Conservation (phyloP, 2,113 vertebrate species). For the Proterorhinus semilunaris region DNA sequence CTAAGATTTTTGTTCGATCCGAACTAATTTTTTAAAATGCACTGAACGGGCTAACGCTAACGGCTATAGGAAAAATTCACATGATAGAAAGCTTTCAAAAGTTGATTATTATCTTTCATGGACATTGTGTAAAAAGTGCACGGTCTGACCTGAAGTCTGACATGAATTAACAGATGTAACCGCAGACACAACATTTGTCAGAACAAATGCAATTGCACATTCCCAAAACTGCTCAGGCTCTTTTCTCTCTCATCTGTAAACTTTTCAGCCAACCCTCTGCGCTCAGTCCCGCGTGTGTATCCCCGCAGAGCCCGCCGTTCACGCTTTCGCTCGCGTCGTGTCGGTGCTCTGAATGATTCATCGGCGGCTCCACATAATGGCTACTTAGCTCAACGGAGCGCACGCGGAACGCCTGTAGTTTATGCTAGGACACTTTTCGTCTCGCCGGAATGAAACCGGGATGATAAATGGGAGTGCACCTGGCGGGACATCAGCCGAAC, state of each 20-base stretch:
- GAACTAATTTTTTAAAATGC: no score
- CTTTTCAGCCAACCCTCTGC: conserved; percentile 4
- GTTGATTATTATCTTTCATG: no score
- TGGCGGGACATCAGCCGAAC: conserved; percentile 23
- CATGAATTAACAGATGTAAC: no score
- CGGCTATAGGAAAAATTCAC: no score
- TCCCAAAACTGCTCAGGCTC: neutral
- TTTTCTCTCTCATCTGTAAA: no score
- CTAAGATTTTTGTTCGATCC: no score
- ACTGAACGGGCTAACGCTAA: no score
- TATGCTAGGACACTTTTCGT: conserved; percentile 50
- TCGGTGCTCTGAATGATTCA: conserved; percentile 39
- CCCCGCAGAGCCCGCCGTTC: conserved; percentile 4
- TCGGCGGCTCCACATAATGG: conserved; percentile 18
- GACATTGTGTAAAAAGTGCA: no score
- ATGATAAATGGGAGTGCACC: conserved; percentile 54
- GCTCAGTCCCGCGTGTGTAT: neutral
- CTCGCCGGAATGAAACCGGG: conserved; percentile 39
- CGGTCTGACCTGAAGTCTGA: no score
- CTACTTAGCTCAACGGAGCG: conserved; percentile 27
- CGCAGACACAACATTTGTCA: neutral
- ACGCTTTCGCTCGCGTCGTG: conserved; percentile 13
- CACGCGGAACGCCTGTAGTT: conserved; percentile 44
- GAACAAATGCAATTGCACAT: neutral
- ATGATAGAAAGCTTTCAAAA: no score